Evolutionary conservation across 1,140 invertebrate species (phyloP), one percentile per base, ranked within the genome.

Genomic region (Diuraphis noxia): DNA sequence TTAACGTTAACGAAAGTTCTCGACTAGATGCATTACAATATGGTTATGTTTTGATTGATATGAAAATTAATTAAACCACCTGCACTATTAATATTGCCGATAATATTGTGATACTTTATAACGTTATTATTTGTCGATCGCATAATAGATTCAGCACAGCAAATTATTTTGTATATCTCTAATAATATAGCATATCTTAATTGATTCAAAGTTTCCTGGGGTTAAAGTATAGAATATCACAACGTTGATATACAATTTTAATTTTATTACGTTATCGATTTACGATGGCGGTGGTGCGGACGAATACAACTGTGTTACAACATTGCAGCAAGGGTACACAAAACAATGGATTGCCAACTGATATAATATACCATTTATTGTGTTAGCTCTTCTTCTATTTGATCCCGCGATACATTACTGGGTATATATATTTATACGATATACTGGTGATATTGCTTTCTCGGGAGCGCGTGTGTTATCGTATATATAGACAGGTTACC

Each of bases 371-470:
- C 87, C 52, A 36, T 88, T 72, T 88, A 72, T 88, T 72, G 52
- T 88, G 25, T 88, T 30, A 72, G 34, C 36, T 36, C 21, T 36
- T 72, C 56, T 88, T 34, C 52, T 23, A 41, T 88, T 88, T 88
- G 87, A 63, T 88, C 85, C 38, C 87, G 25, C 25, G 25, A 63
- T 40, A 63, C 85, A 36, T 52, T 5, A 38, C n/a, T 21, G n/a
- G n/a, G 21, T 38, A 63, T 17, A 63, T 5, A 63, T 7, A 30
- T 8, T 2, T 56, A 30, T 43, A 6, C 21, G 87, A 63, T 72
- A 63, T 72, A 72, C 56, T n/a, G 52, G 72, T n/a, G 87, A 72
- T 88, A 72, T 88, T 72, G 87, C 23, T 88, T 63, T 88, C 87
- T 56, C 46, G 85, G 30, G 56, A 72, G n/a, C 13, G 56, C n/a